phyloP scores from a whole-genome alignment of 1,140 invertebrate genomes.

The Zaprionus inermis region DNA sequence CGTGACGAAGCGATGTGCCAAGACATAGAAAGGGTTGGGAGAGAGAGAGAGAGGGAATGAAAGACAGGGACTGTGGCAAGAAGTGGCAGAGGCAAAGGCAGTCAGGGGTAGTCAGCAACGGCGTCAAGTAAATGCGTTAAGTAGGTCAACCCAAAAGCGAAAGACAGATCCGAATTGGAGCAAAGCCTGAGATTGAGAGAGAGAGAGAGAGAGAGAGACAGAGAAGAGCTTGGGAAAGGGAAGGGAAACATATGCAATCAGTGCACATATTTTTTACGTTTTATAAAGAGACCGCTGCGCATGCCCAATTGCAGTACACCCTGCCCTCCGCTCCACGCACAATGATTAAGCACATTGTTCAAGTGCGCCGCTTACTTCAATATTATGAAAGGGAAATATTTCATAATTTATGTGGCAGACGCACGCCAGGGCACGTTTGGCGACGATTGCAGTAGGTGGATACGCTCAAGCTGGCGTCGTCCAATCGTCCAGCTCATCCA shows the following conservation, averaged over 20 bases:
- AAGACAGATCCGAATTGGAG: slow-evolving; percentile 4
- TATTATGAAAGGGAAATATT: slow-evolving; percentile 61
- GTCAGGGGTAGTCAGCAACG: not conserved
- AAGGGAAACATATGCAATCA: slow-evolving; percentile 55
- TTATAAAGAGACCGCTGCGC: slow-evolving; percentile 70
- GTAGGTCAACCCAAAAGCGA: slow-evolving; percentile 39
- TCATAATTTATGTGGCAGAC: slow-evolving; percentile 56
- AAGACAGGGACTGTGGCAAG: no score
- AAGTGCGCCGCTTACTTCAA: slow-evolving; percentile 64
- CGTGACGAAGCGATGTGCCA: slow-evolving; percentile 60
- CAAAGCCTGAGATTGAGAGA: not conserved
- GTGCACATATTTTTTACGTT: slow-evolving; percentile 43
- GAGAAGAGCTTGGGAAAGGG: not conserved
- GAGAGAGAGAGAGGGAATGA: not conserved
- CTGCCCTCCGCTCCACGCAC: not conserved
- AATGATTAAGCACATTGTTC: slow-evolving; percentile 74
- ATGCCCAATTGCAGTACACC: slow-evolving; percentile 69
- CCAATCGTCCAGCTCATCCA: slow-evolving; percentile 37
- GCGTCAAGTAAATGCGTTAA: slow-evolving; percentile 37
- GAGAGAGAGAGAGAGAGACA: not conserved
- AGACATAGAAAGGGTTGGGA: slow-evolving; percentile 5
- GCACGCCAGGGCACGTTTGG: slow-evolving; percentile 24
- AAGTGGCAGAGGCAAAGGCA: not conserved
- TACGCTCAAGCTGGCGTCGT: not conserved
- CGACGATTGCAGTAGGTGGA: slow-evolving; percentile 17